Conservation (phyloP, 2,797 vertebrate species). For the Clarias fuscus region DNA sequence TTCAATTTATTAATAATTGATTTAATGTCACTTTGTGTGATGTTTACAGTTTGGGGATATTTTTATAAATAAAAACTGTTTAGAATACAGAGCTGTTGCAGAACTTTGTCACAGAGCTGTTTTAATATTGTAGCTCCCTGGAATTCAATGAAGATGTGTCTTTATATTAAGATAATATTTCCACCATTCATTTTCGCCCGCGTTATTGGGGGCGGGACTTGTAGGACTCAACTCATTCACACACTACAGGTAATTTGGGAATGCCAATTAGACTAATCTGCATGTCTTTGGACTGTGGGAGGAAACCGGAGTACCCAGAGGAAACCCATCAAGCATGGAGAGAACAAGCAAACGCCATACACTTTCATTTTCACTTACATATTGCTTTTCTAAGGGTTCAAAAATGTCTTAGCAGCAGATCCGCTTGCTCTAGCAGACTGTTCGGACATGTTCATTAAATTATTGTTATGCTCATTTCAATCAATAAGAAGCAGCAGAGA, state of each 20-base stretch:
- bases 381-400: not conserved
- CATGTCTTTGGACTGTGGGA: no score
- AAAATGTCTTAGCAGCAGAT: not conserved
- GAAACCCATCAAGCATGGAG: no score
- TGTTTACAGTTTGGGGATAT: no score
- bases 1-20: not conserved
- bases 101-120: not conserved
- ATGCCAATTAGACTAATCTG: no score
- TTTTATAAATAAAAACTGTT: no score
- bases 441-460: conserved; percentile 4
- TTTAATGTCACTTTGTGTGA: not conserved
- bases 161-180: not conserved
- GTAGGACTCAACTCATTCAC: no score
- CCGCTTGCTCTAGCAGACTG: not conserved
- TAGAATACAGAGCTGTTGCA: not conserved
- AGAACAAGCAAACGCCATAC: no score
- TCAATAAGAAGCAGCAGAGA: conserved; percentile 7
- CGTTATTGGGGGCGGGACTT: no score
- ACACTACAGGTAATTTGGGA: no score
- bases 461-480: conserved; percentile 4
- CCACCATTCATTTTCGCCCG: not conserved
- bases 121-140: not conserved
- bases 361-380: not conserved
- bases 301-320: no score
- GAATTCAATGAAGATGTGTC: not conserved